Conservation (phyloP, 2,113 vertebrate species). For the Myodes glareolus region DNA sequence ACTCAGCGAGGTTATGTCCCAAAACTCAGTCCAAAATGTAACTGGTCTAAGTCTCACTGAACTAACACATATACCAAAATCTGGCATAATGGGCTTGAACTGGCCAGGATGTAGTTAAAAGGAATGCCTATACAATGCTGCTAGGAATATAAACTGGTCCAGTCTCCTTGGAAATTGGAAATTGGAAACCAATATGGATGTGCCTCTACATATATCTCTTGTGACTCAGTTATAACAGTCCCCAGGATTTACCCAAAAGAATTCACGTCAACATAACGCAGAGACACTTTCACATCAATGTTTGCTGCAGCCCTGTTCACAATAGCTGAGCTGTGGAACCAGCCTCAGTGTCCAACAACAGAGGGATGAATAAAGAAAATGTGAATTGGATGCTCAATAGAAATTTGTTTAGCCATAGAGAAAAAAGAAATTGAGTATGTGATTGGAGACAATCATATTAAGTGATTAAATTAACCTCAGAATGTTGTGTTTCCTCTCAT, state of each 20-base stretch:
- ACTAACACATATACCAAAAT: neutral
- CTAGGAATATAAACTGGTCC: neutral
- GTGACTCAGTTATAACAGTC: neutral
- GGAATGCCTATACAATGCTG: neutral
- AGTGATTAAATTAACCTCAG: neutral
- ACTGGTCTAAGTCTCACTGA: neutral
- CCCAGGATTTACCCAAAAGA: neutral
- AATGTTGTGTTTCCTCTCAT: neutral
- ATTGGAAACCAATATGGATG: neutral
- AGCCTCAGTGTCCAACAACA: neutral
- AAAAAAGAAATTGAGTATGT: neutral
- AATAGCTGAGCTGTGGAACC: neutral
- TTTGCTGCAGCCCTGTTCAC: neutral
- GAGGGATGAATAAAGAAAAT: neutral
- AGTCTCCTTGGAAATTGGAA: neutral
- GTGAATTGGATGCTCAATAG: neutral
- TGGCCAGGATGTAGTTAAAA: neutral
- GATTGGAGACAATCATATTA: too few relatives aligned
- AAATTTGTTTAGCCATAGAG: neutral
- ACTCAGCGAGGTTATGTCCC: neutral
- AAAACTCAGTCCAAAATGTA: neutral
- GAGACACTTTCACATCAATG: neutral
- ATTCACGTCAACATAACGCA: neutral
- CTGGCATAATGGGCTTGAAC: neutral
- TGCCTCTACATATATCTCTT: neutral